Base-by-base conservation (phyloP, 2,888 invertebrate genomes). In the Acronicta leporina region DNA sequence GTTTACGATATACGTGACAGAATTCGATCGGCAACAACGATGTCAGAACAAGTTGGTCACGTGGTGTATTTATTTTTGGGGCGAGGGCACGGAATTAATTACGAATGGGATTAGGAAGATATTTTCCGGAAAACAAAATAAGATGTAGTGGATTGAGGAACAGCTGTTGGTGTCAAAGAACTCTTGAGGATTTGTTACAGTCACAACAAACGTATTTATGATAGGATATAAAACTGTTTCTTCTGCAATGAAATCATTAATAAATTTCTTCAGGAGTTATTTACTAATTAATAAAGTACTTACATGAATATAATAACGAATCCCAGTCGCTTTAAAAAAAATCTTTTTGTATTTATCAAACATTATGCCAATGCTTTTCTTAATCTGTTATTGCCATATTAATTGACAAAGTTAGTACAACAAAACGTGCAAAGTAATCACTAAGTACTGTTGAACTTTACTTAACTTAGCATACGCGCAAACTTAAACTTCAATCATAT, bases 1-100 rank as follows among this genome's bases (percentile, higher is more conserved):
- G 81, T 84, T 89, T 87, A 89, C 83, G 86, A 82, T 73, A 72
- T 84, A 88, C 89, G 89, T 87, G 88, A 85, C 83, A 77, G 77
- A 81, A 83, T 84, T 83, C 76, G 83, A 77, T 80, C 73, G 75
- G 62, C 46, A 47, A 67, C 68, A 75, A 66, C 63, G 63, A 57
- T 73, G 69, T 63, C 63, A 51, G 55, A 66, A 59, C 60, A 63
- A 48, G 44, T 55, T 61, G 61, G 72, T 77, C 82, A 76, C 79
- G 69, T 74, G 75, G 73, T 65, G 53, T 80, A 74, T 80, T 80
- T 80, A 80, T 80, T 75, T 81, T 78, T 62, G 69, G 63, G 63
- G 51, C 52, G 63, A 66, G 68, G 71, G 71, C 59, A 66, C 68
- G 27, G 68, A 70, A 78, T 81, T 79, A 73, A 79, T 81, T 77